Conservation (phyloP, 2,113 vertebrate genomes). For the Neotragus pygmaeus region DNA sequence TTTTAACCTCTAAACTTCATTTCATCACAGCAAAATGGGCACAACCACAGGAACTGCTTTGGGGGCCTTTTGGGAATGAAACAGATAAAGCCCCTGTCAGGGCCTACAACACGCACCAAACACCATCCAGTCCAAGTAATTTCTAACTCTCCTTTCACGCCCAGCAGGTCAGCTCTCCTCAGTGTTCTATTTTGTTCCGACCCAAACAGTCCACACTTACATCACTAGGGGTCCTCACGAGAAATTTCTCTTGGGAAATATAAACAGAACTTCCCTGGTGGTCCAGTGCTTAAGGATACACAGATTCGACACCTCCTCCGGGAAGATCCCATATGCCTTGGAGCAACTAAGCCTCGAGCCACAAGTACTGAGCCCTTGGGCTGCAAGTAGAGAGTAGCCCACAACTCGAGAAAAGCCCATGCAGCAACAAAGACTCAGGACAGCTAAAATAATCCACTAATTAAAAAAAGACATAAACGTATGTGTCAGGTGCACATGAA, state of each 20-base stretch:
- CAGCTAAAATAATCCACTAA: neutral
- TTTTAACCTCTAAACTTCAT: no score
- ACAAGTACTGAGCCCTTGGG: neutral
- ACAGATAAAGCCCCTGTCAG: neutral
- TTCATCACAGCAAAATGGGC: neutral
- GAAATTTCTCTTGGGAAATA: neutral
- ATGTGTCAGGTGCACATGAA: neutral
- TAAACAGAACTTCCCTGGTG: neutral
- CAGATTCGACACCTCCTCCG: accelerated
- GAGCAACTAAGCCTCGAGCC: neutral
- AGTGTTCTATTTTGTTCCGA: neutral
- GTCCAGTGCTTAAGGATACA: neutral
- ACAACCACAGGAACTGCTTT: neutral
- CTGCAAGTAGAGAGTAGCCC: neutral
- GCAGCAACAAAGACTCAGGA: neutral
- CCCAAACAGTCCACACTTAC: neutral
- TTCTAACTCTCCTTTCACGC: accelerated
- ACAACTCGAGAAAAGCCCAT: neutral
- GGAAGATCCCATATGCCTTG: neutral
- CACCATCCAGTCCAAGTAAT: no score
- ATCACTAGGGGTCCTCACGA: neutral
- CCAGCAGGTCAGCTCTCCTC: neutral
- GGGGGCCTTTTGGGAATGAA: neutral
- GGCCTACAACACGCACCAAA: neutral
- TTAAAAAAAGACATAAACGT: neutral